Evolutionary conservation across 2,113 vertebrate genomes (phyloP), one percentile per base, ranked within the genome.

Genomic region (Paracyprichromis sp.): DNA sequence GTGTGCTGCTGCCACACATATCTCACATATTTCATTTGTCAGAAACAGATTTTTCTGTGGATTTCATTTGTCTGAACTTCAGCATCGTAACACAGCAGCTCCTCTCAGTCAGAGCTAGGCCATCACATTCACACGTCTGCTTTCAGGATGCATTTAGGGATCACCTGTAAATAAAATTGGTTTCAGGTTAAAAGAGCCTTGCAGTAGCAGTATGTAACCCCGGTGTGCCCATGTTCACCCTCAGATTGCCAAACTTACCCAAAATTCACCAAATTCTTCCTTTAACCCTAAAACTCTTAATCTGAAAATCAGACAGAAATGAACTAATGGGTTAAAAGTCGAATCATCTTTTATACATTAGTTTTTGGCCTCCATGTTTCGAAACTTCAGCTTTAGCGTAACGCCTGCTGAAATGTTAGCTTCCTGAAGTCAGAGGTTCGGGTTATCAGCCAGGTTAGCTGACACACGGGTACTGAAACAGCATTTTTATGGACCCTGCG

Each of bases 341-440:
- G 1, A 63, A 63, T 36, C 31, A 36, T 2, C 61, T 66, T 36
- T 66, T 66, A 36, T 66, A 36, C 9, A n/a, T 66, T 36, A 0
- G 31, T 0, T n/a, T 66, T 36, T 66, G 9, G 61, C 31, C 17
- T 66, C 31, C 6, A 3, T 66, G 17, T 66, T 5, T 36, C 1
- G 0, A 63, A 66, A 0, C 16, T 16, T 61, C 26, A 31, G 14
- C 16, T n/a, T 66, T n/a, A 66, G 31, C 6, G 0, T 66, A n/a
- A 12, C 9, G 6, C 9, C 61, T 36, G 17, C 0, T 1, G 31
- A 63, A 1, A 63, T 63, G 31, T 63, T 63, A 63, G 17, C 29
- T 63, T 63, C 0, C 59, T 63, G 31, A 36, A 36, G 59, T 63
- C 59, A 63, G 17, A 36, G 31, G 59, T 19, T 36, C 0, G 0